Base-by-base conservation (phyloP, 2,888 invertebrate genomes). In the Auanema sp. region DNA sequence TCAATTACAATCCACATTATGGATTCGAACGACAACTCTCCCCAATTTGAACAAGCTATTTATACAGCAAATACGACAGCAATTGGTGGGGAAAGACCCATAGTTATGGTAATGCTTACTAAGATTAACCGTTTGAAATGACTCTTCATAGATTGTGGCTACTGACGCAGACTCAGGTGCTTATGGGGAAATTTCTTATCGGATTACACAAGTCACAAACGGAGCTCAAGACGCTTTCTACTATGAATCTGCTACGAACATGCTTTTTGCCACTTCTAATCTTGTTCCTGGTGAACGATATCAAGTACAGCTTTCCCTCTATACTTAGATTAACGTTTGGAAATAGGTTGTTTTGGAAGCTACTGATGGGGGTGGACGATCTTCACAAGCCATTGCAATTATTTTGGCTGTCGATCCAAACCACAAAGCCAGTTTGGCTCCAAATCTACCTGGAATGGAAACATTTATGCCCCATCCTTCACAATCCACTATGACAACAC, bases 1-100 rank as follows among this genome's bases (percentile, higher is more conserved):
- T 74, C 80, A 5, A 66, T 83, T 23, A 78, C 76, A n/a, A 83
- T 83, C 55, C 79, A 80, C 64, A 75, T 84, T 41, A 59, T 83
- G 54, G 79, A 81, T 63, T 77, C 66, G 14, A 82, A 83, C 69
- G 81, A 82, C 63, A 79, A 81, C 55, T 63, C 71, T 24, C 83
- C 83, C 1, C 64, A 59, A 14, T 82, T 82, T 66, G 72, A 73
- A 23, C 72, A 68, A 18, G 75, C 78, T 18, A 73, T 80, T 44
- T 79, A 80, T 59, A 75, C 74, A 56, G 83, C 80, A 2, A 77
- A 76, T 51, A 81, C 79, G 41, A 74, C 80, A 0, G 76, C 83
- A 2, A 44, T 21, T 12, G 77, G 76, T 6, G 68, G 60, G 6
- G 72, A 66, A 33, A 42, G 77, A 23, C 64, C 65, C 5, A 66